Base-by-base conservation (phyloP, 1,140 invertebrate genomes). In the Bombus difficillimus region DNA sequence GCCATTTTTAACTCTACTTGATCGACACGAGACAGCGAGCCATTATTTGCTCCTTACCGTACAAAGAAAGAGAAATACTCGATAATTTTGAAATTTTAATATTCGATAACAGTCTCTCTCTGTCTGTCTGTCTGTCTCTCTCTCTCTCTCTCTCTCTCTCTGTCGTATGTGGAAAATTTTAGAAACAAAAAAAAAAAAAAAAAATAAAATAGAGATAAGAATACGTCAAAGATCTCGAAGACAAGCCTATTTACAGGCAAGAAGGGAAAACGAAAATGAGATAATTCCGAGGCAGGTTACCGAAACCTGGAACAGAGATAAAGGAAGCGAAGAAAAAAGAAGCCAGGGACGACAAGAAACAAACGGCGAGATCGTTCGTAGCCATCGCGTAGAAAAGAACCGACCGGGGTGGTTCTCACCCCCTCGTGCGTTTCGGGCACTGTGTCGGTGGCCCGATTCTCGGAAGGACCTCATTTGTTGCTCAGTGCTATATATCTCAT, bases 401-500 rank as follows among this genome's bases (percentile, higher is more conserved):
- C 74, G 78, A 91, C 90, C 90, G 79, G 93, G 92, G 93, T 94
- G 93, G 91, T 94, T 94, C 93, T 93, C 93, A 94, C 93, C 92
- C 93, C 91, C 91, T 89, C 85, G 72, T 81, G 86, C 86, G 89
- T 85, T 89, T 88, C 87, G 78, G 90, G 90, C 88, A 85, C 93
- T 93, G 93, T 94, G 93, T 95, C 94, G 94, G 94, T 95, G 94
- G 94, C 93, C 94, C 92, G 94, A 92, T 95, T 95, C 94, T 95
- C 92, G 92, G 94, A 95, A 95, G 94, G 94, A 95, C 90, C 94
- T 95, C 94, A 95, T 95, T 95, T 94, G 94, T 95, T 94, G 93
- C 88, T 89, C 88, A 74, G 76, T 86, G 91, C 91, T 90, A 91
- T 91, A 91, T 90, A 91, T 91, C 86, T 90, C 85, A 84, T 92